Evolutionary conservation across 1,140 invertebrate species (phyloP), one percentile per base, ranked within the genome.

Genomic region (Wiebesia pumilae): DNA sequence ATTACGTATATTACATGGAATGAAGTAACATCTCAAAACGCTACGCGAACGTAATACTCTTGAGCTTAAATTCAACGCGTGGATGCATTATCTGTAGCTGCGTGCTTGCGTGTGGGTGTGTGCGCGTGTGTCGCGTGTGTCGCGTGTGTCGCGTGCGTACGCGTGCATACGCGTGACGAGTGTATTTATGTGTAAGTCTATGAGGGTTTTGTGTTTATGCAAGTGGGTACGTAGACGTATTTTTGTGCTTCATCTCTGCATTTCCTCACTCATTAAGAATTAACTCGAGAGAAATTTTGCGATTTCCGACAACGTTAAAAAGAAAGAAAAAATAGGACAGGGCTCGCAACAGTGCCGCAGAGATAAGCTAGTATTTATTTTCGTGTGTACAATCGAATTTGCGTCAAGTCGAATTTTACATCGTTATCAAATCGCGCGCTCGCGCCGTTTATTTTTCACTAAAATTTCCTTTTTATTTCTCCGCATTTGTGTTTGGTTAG

Each of bases 1-100:
- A 93, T 93, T 93, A 93, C 91, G 92, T 94, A 93, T 94, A 93
- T 93, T 94, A 94, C 93, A 94, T 94, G 93, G 93, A 94, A 94
- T 94, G 93, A 93, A 94, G 91, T 93, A 93, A 93, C 93, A 93
- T 93, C 92, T 93, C 87, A 91, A 92, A 92, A 93, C 91, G 91
- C 92, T 93, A 93, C 91, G 90, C 92, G 91, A 93, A 93, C 91
- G 90, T 93, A 93, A 93, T 93, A 93, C 92, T 87, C 86, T 93
- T 93, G 92, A 92, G 92, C 92, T 94, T 93, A 93, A 93, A 91
- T 93, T 92, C 91, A 91, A 89, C 89, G 83, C 88, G 89, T 90
- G 88, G 89, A 90, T 88, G 89, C 88, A 89, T 90, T 89, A 85
- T 89, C 88, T 89, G 89, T 89, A 90, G 85, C 88, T 86, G 87